Conservation (phyloP, 92 coral and sea anemone genomes). For the Phymanthus crucifer region DNA sequence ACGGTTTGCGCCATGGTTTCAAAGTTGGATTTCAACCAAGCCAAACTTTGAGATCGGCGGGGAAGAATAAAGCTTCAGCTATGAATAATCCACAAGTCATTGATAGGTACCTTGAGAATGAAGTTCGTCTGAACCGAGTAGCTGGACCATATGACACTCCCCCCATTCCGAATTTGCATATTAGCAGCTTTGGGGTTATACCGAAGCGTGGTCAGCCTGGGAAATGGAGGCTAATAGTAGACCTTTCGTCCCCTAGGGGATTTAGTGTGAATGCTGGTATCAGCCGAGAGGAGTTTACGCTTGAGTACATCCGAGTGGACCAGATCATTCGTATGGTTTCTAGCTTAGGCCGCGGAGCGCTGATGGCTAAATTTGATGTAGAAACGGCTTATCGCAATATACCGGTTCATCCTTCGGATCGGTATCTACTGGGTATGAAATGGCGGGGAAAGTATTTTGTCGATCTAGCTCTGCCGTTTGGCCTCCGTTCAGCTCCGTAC, state of each 20-base stretch:
- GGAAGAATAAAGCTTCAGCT: not conserved
- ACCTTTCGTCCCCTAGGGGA: too few relatives aligned
- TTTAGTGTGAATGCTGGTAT: not conserved
- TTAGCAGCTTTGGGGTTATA: not conserved
- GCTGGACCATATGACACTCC: not conserved
- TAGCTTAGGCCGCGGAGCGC: conserved; percentile 10
- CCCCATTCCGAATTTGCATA: not conserved
- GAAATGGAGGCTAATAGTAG: too few relatives aligned
- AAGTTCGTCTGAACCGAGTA: not conserved
- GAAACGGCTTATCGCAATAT: conserved; percentile 24
- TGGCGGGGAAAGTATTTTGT: conserved; percentile 49
- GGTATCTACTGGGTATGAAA: conserved; percentile 27
- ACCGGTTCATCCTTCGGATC: conserved; percentile 33
- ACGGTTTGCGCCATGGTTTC: not conserved
- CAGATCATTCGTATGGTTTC: conserved; percentile 1
- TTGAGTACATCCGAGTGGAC: conserved; percentile 22
- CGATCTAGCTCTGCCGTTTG: conserved; percentile 19
- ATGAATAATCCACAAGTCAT: conserved; percentile 1
- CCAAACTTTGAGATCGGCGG: not conserved
- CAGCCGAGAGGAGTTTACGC: conserved; percentile 15
- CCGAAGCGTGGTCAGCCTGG: too few relatives aligned
- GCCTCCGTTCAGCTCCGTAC: conserved; percentile 18
- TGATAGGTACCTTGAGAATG: not conserved
- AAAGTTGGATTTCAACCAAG: not conserved
- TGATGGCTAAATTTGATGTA: conserved; percentile 48